phyloP scores from a whole-genome alignment of 2,113 vertebrate species.

The Pleuronectes platessa region DNA sequence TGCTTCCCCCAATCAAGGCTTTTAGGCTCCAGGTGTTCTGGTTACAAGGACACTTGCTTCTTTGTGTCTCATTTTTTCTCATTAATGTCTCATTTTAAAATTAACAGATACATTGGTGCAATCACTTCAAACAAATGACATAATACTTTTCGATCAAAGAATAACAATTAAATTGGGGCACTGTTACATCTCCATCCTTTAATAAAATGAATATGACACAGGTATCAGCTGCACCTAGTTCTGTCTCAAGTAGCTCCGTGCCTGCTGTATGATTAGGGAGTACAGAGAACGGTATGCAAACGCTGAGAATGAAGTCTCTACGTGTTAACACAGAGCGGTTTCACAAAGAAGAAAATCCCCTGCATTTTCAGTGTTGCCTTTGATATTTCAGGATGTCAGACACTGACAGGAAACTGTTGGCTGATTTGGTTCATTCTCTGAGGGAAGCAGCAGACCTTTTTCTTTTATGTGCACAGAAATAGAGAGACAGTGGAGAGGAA shows the following conservation, averaged over 20 bases:
- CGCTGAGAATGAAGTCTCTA: slow-evolving; percentile 6
- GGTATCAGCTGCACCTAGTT: not conserved
- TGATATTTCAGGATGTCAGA: slow-evolving; percentile 17
- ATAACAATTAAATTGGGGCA: not conserved
- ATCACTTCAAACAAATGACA: not conserved
- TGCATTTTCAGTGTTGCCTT: not conserved
- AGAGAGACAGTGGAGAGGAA: not conserved
- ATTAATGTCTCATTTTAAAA: not conserved
- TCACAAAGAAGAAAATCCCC: not conserved
- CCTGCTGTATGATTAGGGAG: not conserved
- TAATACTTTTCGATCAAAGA: not conserved
- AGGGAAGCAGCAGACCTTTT: not conserved
- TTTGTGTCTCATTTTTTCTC: too few relatives aligned
- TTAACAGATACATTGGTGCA: not conserved
- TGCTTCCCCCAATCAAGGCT: too few relatives aligned
- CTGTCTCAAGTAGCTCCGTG: not conserved
- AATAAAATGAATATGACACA: not conserved
- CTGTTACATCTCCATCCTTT: not conserved
- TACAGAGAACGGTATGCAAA: not conserved
- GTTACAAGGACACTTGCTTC: too few relatives aligned
- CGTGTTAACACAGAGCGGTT: not conserved
- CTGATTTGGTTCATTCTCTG: slow-evolving; percentile 12
- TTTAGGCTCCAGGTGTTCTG: too few relatives aligned
- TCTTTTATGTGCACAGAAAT: slow-evolving; percentile 23
- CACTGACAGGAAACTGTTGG: slow-evolving; percentile 14